phyloP scores from a whole-genome alignment of 2,113 vertebrate species.

The Antechinus flavipes region DNA sequence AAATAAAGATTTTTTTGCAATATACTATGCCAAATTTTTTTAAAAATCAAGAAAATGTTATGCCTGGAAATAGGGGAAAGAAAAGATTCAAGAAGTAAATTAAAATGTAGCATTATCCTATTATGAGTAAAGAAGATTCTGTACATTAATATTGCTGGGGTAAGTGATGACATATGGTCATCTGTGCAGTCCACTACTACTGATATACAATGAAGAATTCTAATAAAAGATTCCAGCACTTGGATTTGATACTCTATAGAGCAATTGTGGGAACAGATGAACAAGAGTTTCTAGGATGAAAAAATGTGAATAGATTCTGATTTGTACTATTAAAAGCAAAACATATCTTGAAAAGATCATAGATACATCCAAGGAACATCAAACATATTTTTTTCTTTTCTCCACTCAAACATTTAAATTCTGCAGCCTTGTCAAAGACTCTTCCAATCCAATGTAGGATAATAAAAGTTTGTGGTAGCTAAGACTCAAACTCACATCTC shows the following conservation, averaged over 20 bases:
- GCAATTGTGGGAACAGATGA: not conserved
- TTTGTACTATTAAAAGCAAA: not conserved
- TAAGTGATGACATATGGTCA: not conserved
- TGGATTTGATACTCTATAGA: not conserved
- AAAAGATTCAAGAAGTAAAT: not conserved
- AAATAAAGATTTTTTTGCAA: constrained; percentile 41
- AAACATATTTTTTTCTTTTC: not conserved
- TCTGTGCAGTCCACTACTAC: not conserved
- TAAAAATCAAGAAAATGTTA: constrained; percentile 13
- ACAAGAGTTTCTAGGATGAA: not conserved
- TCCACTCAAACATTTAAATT: not conserved
- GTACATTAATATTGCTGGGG: not conserved
- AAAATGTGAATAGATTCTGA: not conserved
- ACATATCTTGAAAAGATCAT: not conserved
- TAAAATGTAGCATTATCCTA: not conserved
- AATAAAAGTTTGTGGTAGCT: not conserved
- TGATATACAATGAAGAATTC: not conserved
- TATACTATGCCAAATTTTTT: not conserved
- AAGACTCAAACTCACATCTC: not conserved
- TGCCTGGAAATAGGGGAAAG: not conserved
- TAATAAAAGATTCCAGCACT: not conserved
- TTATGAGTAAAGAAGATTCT: not conserved
- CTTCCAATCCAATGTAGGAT: not conserved
- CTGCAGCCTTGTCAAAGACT: not conserved
- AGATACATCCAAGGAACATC: not conserved